Percentiles rank a stretch among this genome's conserved stretches.
Evolutionary conservation across 2,888 invertebrate genomes (phyloP).

Genomic region (Schrankia costaestrigalis): DNA sequence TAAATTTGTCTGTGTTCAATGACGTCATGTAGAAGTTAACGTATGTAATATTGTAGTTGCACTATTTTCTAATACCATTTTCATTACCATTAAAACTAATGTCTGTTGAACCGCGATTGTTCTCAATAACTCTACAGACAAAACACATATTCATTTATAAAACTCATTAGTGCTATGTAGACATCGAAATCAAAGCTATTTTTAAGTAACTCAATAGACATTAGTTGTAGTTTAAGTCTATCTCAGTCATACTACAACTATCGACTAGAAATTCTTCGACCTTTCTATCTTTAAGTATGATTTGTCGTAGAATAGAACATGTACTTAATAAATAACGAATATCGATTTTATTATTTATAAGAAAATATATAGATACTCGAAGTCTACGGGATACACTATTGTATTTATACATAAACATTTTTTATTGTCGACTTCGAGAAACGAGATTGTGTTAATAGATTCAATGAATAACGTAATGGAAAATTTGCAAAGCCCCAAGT

Average conservation of each 20-base stretch:
- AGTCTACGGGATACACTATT: conserved; percentile 38
- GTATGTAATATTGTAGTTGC: conserved; percentile 23
- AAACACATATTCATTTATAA: too few relatives aligned
- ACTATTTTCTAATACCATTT: conserved; percentile 22
- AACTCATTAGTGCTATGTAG: conserved; percentile 46
- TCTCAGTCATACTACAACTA: conserved; percentile 41
- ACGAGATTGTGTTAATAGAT: conserved; percentile 26
- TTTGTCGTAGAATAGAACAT: conserved; percentile 80
- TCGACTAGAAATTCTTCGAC: conserved; percentile 39
- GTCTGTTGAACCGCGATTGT: conserved; percentile 44
- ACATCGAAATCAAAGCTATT: conserved; percentile 46
- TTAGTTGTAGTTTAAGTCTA: conserved; percentile 30
- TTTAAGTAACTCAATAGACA: conserved; percentile 34
- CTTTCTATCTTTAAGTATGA: conserved; percentile 44
- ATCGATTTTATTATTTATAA: conserved; percentile 76
- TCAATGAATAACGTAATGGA: conserved; percentile 21
- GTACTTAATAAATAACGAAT: conserved; percentile 57
- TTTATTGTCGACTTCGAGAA: conserved; percentile 32
- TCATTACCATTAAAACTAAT: conserved; percentile 20
- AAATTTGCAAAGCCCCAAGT: conserved; percentile 34
- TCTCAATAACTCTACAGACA: too few relatives aligned
- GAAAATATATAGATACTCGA: conserved; percentile 41
- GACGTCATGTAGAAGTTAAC: conserved; percentile 35
- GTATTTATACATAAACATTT: conserved; percentile 29
- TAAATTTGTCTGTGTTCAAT: conserved; percentile 70